phyloP scores from a whole-genome alignment of 64 coral and sea anemone species.

The Montipora efflorescens region DNA sequence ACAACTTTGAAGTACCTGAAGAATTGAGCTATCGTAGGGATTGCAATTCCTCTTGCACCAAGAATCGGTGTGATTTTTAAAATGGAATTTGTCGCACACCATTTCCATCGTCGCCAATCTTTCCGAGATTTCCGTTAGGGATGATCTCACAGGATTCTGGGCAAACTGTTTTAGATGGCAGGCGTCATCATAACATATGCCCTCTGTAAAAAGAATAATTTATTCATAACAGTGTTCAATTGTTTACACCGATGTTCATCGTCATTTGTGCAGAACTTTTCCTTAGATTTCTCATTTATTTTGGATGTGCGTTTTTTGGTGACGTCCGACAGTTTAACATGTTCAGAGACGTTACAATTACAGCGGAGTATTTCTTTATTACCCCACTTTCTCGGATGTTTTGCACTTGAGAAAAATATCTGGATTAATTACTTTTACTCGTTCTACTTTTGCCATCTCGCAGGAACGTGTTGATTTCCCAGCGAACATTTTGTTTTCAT shows the following conservation, averaged over 20 bases:
- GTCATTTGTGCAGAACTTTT: neutral
- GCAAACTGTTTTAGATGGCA: conserved; percentile 42
- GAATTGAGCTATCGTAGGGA: neutral
- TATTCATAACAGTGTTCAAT: neutral
- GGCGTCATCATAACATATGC: conserved; percentile 41
- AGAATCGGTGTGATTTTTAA: conserved; percentile 28
- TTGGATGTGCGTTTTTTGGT: neutral
- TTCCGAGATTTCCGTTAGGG: neutral
- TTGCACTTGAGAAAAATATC: neutral
- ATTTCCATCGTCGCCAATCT: conserved; percentile 12
- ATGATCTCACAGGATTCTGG: neutral
- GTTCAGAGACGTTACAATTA: too few species aligned
- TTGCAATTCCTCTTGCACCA: conserved; percentile 29
- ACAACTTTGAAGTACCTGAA: conserved; percentile 12
- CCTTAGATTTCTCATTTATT: neutral
- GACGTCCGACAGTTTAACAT: neutral
- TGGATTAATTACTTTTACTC: neutral
- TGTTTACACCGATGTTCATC: neutral
- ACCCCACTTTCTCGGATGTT: neutral
- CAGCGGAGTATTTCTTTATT: neutral
- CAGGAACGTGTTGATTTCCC: neutral
- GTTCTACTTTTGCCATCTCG: neutral
- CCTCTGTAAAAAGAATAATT: conserved; percentile 4
- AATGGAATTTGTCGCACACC: neutral
- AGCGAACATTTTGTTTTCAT: neutral